Percentiles rank a stretch among this genome's conserved stretches.
These are phyloP conservation scores for Etheostoma cragini DNA, from an alignment of 2,113 vertebrate species.

Conservation along the genomic window DNA sequence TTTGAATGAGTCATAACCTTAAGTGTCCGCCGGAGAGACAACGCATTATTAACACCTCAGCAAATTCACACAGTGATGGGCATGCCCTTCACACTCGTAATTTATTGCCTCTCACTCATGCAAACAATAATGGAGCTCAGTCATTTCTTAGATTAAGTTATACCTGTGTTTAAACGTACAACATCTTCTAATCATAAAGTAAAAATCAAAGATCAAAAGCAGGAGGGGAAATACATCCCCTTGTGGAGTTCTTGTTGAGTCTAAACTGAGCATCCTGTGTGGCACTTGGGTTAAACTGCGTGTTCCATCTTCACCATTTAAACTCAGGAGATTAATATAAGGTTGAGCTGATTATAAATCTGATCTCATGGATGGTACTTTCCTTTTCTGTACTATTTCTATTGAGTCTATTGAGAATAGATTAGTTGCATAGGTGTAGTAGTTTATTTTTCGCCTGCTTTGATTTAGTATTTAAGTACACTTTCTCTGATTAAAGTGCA, in stretches of 20 bases:
- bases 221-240: background rate
- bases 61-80: constrained; percentile 65
- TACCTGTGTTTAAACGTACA: background rate
- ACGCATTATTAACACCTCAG: constrained; percentile 64
- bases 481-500: background rate
- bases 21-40: constrained; percentile 58
- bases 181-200: background rate
- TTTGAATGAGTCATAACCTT: constrained; percentile 71
- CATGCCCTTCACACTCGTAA: constrained; percentile 51
- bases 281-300: too few species aligned
- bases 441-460: background rate
- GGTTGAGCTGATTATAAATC: background rate
- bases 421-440: background rate
- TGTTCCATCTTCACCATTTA: background rate
- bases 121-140: constrained; percentile 18
- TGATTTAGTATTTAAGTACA: background rate
- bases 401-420: background rate
- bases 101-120: constrained; percentile 47
- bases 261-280: too few species aligned
- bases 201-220: too few species aligned
- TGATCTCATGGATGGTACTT: background rate
- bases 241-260: too few species aligned
- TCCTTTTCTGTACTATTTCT: constrained; percentile 4
- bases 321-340: background rate
- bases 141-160: background rate